Base-by-base conservation (phyloP, 2,888 invertebrate species). In the Pandemis cinnamomeana region DNA sequence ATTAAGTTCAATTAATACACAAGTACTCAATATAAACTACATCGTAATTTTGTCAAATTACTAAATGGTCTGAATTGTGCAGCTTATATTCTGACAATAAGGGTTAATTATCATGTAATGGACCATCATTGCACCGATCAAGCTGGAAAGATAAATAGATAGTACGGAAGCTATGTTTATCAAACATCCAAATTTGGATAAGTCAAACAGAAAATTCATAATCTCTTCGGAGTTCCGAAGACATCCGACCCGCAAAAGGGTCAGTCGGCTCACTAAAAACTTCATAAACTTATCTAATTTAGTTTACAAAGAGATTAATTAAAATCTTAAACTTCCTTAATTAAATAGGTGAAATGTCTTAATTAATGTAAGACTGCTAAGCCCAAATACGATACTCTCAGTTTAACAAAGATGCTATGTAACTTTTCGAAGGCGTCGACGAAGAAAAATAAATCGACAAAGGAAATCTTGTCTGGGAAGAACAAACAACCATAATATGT, bases 221-320 rank as follows among this genome's bases (percentile, higher is more conserved):
- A 85, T 83, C 80, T 82, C 78, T 79, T 77, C 58, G 70, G 80
- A 84, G 76, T 82, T 78, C 67, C 75, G 79, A 80, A 80, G 79
- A 81, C 77, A 79, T 76, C 77, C 78, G 72, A 77, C 78, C 78
- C 77, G 80, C 82, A 80, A 84, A 86, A 84, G 85, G 86, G 83
- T 86, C 86, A 86, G 82, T 80, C 78, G 55, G 69, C 51, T 64
- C 78, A 68, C 81, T 82, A 80, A 81, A 86, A 87, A 88, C 85
- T 88, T 89, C 80, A 76, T 81, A 82, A 82, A 84, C 84, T 87
- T 88, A 87, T 88, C 86, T 85, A 83, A 88, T 88, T 86, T 83
- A 84, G 80, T 83, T 80, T 84, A 88, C 86, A 86, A 89, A 87
- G 83, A 86, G 86, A 85, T 89, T 89, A 87, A 88, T 89, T 88